These are phyloP conservation scores for Brachirus orientalis DNA, from an alignment of 2,113 vertebrate genomes.

Conservation along the genomic window DNA sequence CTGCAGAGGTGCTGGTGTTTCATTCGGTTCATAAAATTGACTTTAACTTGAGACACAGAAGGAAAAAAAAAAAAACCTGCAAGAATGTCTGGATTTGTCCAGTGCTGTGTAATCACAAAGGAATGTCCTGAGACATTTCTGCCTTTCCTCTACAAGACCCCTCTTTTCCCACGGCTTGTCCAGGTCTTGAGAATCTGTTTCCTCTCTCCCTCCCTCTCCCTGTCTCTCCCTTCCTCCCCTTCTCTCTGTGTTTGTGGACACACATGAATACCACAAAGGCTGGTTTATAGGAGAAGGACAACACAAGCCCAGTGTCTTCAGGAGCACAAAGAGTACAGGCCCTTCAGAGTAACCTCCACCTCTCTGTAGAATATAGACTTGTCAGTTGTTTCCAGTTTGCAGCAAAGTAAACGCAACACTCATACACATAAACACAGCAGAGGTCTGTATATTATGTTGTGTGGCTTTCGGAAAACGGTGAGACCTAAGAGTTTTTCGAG, in stretches of 20 bases:
- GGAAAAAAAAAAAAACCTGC: slow-evolving; percentile 53
- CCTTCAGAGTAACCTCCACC: slow-evolving; percentile 41
- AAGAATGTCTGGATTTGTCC: slow-evolving; percentile 83
- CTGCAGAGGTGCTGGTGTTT: slow-evolving; percentile 35
- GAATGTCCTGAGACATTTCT: slow-evolving; percentile 85
- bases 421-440: slow-evolving; percentile 34
- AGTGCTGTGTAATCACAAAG: slow-evolving; percentile 84
- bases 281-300: slow-evolving; percentile 62
- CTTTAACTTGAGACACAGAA: slow-evolving; percentile 53
- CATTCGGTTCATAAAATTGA: slow-evolving; percentile 29
- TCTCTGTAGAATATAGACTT: slow-evolving; percentile 32
- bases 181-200: slow-evolving; percentile 76
- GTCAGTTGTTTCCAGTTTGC: slow-evolving; percentile 40
- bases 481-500: too few species aligned
- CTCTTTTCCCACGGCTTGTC: slow-evolving; percentile 80
- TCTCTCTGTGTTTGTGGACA: slow-evolving; percentile 55
- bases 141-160: slow-evolving; percentile 80
- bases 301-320: slow-evolving; percentile 63
- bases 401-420: too few species aligned
- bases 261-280: slow-evolving; percentile 67
- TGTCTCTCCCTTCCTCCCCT: slow-evolving; percentile 35
- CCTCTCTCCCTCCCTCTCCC: slow-evolving; percentile 56
- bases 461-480: too few species aligned
- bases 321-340: slow-evolving; percentile 58
- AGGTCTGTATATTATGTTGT: slow-evolving; percentile 14